Conservation (phyloP, 2,888 invertebrate species). For the Coelogynopora nodosa region DNA sequence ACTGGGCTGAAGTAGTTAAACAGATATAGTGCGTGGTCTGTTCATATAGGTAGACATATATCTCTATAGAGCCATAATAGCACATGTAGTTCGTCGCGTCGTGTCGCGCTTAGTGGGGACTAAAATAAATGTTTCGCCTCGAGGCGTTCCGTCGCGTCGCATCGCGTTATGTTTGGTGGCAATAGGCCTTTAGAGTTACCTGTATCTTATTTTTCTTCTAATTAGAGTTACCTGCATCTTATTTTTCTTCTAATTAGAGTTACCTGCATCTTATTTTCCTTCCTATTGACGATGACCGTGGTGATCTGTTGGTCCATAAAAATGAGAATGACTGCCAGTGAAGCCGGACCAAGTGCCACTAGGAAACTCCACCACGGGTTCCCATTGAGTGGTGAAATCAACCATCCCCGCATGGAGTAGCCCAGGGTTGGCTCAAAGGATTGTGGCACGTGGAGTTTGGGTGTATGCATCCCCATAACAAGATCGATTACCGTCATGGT, state of each 20-base stretch:
- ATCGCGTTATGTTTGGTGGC: too few species aligned
- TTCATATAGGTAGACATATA: too few species aligned
- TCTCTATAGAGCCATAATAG: too few species aligned
- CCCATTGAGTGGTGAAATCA: conserved; percentile 53
- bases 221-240: conserved; percentile 79
- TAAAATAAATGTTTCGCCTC: too few species aligned
- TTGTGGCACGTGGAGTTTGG: conserved; percentile 75
- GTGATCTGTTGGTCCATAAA: conserved; percentile 99
- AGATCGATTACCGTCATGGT: conserved; percentile 80
- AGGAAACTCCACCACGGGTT: conserved; percentile 76
- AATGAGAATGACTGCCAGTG: conserved; percentile 89
- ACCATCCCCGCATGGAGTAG: conserved; percentile 62
- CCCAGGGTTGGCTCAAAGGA: conserved; percentile 68
- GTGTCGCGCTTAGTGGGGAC: too few species aligned
- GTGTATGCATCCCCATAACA: conserved; percentile 77
- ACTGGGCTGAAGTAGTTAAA: too few species aligned
- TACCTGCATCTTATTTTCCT: conserved; percentile 89
- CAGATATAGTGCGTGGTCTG: too few species aligned
- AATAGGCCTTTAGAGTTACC: too few species aligned
- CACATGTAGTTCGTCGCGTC: too few species aligned
- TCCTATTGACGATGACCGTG: conserved; percentile 93
- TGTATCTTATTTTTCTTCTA: too few species aligned
- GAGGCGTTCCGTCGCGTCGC: too few species aligned
- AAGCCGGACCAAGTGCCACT: conserved; percentile 80
- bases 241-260: too few species aligned